These are phyloP conservation scores for Rhizoglyphus robini DNA, from an alignment of 1,140 invertebrate species.

Conservation along the genomic window DNA sequence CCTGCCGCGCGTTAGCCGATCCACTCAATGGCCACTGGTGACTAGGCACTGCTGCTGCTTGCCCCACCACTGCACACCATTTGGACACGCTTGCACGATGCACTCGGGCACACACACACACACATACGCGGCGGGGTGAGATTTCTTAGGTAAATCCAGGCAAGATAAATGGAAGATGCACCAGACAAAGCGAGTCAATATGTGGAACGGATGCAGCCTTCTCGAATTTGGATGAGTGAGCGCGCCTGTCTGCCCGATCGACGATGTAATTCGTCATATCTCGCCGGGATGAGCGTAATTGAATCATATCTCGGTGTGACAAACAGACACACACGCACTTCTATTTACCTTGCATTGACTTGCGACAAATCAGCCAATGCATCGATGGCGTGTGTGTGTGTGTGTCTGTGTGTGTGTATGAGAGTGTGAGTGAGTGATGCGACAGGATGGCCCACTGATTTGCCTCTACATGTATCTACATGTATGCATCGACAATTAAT, in stretches of 20 bases:
- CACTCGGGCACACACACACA: background rate
- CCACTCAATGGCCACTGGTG: background rate
- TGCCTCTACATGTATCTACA: no score
- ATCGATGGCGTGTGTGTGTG: background rate
- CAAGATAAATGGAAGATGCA: background rate
- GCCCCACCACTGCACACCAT: background rate
- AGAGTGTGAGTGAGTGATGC: no score
- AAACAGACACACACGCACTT: slow-evolving; percentile 4
- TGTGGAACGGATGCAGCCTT: slow-evolving; percentile 7
- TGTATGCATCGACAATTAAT: no score
- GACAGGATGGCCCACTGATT: no score
- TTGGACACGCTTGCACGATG: background rate
- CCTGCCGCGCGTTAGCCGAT: background rate
- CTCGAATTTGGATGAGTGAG: background rate
- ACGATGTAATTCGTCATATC: slow-evolving; percentile 10
- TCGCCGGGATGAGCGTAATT: background rate
- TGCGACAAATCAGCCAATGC: background rate
- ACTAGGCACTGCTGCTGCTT: no score
- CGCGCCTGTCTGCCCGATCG: background rate
- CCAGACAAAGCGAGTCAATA: background rate
- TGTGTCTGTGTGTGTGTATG: no score
- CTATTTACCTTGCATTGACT: background rate
- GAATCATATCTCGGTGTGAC: slow-evolving; percentile 3
- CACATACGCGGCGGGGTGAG: background rate
- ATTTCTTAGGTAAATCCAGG: slow-evolving; percentile 10